phyloP scores from a whole-genome alignment of 2,888 invertebrate genomes.

The Standfussiana lucernea region DNA sequence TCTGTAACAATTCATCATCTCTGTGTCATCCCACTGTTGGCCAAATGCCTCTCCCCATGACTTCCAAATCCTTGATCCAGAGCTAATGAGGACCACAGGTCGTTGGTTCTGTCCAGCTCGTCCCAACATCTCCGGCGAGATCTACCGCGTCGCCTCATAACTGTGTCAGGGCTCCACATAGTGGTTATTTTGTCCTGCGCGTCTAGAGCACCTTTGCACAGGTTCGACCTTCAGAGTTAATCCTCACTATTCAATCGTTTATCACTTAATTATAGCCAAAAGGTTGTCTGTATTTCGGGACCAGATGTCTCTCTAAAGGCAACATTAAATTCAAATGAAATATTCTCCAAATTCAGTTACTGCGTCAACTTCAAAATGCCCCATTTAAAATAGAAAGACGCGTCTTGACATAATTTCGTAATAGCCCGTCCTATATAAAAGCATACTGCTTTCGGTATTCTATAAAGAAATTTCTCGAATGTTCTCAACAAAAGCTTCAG shows the following conservation, averaged over 20 bases:
- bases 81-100: no score
- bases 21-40: no score
- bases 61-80: no score
- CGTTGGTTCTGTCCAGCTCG: no score
- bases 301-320: conserved; percentile 1
- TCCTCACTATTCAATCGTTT: not conserved
- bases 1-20: no score
- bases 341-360: conserved; percentile 30
- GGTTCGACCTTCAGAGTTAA: not conserved
- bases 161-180: no score
- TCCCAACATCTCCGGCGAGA: no score
- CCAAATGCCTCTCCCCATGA: no score
- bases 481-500: conserved; percentile 42
- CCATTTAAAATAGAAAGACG: conserved; percentile 25
- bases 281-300: not conserved
- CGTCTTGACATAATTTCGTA: conserved; percentile 37
- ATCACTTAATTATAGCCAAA: not conserved
- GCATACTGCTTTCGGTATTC: conserved; percentile 25
- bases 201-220: no score
- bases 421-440: conserved; percentile 27
- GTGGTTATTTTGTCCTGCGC: no score
- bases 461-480: conserved; percentile 48
- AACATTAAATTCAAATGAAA: conserved; percentile 26
- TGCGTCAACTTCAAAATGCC: conserved; percentile 27
- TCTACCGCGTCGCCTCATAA: no score